Evolutionary conservation across 2,888 invertebrate genomes (phyloP).

Genomic region (Trichogramma dendrolimi): DNA sequence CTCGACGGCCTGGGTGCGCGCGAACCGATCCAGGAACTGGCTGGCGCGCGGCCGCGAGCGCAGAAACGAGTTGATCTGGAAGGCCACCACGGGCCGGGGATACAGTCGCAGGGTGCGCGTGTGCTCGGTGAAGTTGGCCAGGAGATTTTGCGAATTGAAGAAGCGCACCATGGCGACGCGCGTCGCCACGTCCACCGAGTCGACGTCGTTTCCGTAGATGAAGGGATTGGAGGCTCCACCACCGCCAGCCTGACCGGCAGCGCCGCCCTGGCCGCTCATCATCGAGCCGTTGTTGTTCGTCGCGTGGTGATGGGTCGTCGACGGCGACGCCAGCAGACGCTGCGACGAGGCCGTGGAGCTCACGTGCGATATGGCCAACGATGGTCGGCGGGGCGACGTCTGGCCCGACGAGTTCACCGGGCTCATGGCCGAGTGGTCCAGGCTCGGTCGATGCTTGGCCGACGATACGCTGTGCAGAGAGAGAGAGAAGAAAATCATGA

Average conservation of each 20-base stretch:
- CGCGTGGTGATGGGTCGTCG: slow-evolving; percentile 37
- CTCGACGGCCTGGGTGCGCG: slow-evolving; percentile 96
- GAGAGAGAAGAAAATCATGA: neutral
- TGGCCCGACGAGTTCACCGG: slow-evolving; percentile 49
- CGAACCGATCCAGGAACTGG: slow-evolving; percentile 85
- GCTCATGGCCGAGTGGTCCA: slow-evolving; percentile 31
- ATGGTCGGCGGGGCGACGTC: slow-evolving; percentile 46
- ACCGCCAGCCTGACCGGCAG: neutral
- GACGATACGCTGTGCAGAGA: slow-evolving; percentile 46
- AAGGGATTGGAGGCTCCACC: slow-evolving; percentile 69
- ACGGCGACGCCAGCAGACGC: slow-evolving; percentile 6
- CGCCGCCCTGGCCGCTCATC: neutral
- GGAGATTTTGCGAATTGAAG: slow-evolving; percentile 94
- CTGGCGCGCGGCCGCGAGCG: slow-evolving; percentile 87
- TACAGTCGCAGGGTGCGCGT: slow-evolving; percentile 93
- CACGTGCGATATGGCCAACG: slow-evolving; percentile 45
- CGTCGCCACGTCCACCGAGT: slow-evolving; percentile 97
- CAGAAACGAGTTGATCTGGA: slow-evolving; percentile 95
- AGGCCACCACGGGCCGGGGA: slow-evolving; percentile 97
- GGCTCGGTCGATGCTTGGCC: slow-evolving; percentile 47
- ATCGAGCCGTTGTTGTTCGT: slow-evolving; percentile 28
- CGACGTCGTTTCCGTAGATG: slow-evolving; percentile 90
- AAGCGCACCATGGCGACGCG: slow-evolving; percentile 97
- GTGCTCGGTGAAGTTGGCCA: slow-evolving; percentile 97
- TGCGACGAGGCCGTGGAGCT: slow-evolving; percentile 3